A percentile compares a stretch with the other conserved stretches of the same genome.
Evolutionary conservation across 1,140 invertebrate genomes (phyloP).

Genomic region (Listronotus oregonensis): DNA sequence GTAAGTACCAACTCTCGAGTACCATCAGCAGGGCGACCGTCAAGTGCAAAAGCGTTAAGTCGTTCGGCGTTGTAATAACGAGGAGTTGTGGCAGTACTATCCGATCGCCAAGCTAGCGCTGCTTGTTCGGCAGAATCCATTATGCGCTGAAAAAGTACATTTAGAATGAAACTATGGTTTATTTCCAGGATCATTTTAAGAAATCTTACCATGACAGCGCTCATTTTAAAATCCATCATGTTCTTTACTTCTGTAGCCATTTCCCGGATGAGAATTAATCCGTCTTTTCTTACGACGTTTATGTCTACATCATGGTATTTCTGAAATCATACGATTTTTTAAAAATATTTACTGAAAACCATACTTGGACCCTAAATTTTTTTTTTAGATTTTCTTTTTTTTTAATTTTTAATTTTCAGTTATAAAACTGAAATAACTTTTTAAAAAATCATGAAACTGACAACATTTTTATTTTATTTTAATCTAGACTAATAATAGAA

Average conservation of each 20-base stretch:
- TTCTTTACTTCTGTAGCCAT: constrained; percentile 85
- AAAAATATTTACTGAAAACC: too few relatives aligned
- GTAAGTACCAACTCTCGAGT: constrained; percentile 70
- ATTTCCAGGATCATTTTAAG: not conserved
- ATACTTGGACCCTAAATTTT: too few relatives aligned
- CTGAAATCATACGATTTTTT: constrained; percentile 54
- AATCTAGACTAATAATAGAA: too few relatives aligned
- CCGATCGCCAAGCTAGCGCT: constrained; percentile 68
- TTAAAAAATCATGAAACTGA: too few relatives aligned
- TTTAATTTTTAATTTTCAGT: too few relatives aligned
- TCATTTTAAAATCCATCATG: constrained; percentile 89
- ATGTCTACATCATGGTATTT: constrained; percentile 78
- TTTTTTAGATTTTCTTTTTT: too few relatives aligned
- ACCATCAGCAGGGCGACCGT: constrained; percentile 69
- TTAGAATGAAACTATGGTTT: not conserved
- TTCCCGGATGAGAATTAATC: constrained; percentile 79
- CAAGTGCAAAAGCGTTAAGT: constrained; percentile 71
- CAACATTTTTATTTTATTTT: too few relatives aligned
- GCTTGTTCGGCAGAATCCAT: constrained; percentile 88
- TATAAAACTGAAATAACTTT: too few relatives aligned
- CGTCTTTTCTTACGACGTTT: constrained; percentile 77
- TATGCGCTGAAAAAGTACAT: constrained; percentile 67
- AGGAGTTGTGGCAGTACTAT: constrained; percentile 55
- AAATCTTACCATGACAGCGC: constrained; percentile 80
- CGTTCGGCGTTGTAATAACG: constrained; percentile 74